A percentile compares a stretch with the other conserved stretches of the same genome.
Evolutionary conservation across 2,888 invertebrate species (phyloP).

Genomic region (Watsonalla binaria): DNA sequence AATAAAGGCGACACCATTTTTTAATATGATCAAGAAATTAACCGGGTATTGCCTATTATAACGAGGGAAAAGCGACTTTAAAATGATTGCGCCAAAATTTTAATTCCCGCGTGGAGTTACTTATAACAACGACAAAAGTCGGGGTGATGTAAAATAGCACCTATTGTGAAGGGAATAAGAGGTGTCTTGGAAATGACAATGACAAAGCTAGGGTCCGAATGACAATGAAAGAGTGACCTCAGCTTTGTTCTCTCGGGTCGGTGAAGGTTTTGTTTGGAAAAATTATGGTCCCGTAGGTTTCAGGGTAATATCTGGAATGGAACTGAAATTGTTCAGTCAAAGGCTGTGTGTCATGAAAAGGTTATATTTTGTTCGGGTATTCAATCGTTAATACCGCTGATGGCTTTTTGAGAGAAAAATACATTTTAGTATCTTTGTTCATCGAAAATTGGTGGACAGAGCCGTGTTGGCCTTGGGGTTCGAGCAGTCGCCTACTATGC

Average conservation of each 20-base stretch:
- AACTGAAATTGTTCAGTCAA: background rate
- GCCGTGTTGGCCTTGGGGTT: too few relatives aligned
- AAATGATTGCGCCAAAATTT: background rate
- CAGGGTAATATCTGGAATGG: conserved; percentile 5
- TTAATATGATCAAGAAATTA: background rate
- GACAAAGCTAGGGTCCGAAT: conserved; percentile 11
- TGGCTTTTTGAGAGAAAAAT: too few relatives aligned
- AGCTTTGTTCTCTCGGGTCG: conserved; percentile 21
- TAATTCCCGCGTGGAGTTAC: background rate
- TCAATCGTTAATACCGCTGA: too few relatives aligned
- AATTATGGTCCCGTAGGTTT: conserved; percentile 24
- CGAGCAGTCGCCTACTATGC: too few relatives aligned
- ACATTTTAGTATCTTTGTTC: too few relatives aligned
- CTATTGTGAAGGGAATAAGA: too few relatives aligned
- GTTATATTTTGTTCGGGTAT: too few relatives aligned
- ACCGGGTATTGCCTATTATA: too few relatives aligned
- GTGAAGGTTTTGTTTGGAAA: conserved; percentile 37
- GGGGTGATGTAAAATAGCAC: background rate
- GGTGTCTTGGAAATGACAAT: background rate
- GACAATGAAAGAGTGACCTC: conserved; percentile 25
- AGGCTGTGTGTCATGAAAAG: background rate
- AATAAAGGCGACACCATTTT: conserved; percentile 5
- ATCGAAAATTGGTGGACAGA: too few relatives aligned
- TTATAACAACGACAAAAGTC: background rate
- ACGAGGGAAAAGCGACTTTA: background rate